Evolutionary conservation across 1,140 invertebrate species (phyloP), one percentile per base, ranked within the genome.

Genomic region (Coenobita brevimanus): DNA sequence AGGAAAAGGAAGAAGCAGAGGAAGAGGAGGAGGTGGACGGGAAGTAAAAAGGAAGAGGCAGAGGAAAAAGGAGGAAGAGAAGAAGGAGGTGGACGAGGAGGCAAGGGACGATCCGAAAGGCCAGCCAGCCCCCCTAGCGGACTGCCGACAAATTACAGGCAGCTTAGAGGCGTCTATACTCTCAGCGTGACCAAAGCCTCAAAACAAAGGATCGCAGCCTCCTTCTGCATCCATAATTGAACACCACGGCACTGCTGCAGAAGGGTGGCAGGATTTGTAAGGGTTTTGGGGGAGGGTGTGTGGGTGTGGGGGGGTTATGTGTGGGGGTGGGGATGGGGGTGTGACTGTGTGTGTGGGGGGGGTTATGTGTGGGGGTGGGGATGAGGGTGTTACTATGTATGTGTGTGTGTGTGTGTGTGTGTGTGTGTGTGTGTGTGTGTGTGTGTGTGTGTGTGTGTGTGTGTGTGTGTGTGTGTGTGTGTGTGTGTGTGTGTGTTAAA

Each of bases 161-260:
- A 50, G 46, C 46, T 50, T 50, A 17, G 46, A 71, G 71, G 82
- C 71, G 82, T 69, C 82, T 69, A 43, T 60, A 78, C 33, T 85
- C 82, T 24, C 82, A 64, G 43, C 82, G 73, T 85, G 82, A 85
- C 71, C 82, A 54, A 78, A 62, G 54, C 46, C 50, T 54, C 71
- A 78, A 84, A 85, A 85, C 82, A 85, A 85, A 85, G 82, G 82
- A 85, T 76, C 82, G 76, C 71, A 85, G 64, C 71, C 82, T 60
- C 82, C 43, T 50, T 76, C 82, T 85, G 82, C 82, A 85, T 85
- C 60, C 82, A 85, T 78, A 60, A 85, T 85, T 62, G 75, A 78
- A 54, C 41, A 21, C 60, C 41, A 21, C 60, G 71, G 54, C 46
- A 76, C 75, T 78, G 46, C 71, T 33, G 24, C 82, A 78, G 82